Conservation (phyloP, 2,797 vertebrate genomes). For the Huso huso region DNA sequence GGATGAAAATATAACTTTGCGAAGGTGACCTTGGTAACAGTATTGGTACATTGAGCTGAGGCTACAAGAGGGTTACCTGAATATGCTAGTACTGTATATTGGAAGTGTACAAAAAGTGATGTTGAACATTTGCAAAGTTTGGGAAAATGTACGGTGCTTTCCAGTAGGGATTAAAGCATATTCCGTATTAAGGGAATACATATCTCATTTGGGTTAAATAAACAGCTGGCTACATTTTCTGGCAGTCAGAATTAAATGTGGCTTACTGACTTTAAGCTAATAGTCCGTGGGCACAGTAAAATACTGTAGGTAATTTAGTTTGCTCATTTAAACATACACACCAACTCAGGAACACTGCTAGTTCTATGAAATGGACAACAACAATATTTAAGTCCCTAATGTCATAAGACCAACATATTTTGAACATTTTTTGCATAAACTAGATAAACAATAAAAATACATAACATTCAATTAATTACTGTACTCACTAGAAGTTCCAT, state of each 20-base stretch:
- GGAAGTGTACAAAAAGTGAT: slow-evolving; percentile 18
- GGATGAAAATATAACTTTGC: slow-evolving; percentile 52
- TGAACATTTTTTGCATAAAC: no score
- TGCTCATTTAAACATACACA: not conserved
- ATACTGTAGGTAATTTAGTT: not conserved
- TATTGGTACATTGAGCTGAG: slow-evolving; percentile 24
- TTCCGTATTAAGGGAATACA: not conserved
- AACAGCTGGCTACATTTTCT: not conserved
- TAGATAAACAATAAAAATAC: no score
- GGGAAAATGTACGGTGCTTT: slow-evolving; percentile 8
- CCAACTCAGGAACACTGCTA: not conserved
- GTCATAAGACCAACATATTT: no score
- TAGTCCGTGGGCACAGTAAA: not conserved
- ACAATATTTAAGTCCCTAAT: no score
- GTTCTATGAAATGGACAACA: no score
- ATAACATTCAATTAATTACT: no score
- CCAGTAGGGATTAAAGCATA: not conserved
- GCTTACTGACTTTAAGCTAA: not conserved
- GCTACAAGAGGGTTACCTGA: slow-evolving; percentile 31
- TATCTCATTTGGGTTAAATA: not conserved
- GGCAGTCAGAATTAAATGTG: not conserved
- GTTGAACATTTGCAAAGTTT: not conserved
- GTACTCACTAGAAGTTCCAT: no score
- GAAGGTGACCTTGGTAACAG: slow-evolving; percentile 61
- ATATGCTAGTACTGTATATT: slow-evolving; percentile 11